Base-by-base conservation (phyloP, 2,113 vertebrate species). In the Heloderma charlesbogerti region DNA sequence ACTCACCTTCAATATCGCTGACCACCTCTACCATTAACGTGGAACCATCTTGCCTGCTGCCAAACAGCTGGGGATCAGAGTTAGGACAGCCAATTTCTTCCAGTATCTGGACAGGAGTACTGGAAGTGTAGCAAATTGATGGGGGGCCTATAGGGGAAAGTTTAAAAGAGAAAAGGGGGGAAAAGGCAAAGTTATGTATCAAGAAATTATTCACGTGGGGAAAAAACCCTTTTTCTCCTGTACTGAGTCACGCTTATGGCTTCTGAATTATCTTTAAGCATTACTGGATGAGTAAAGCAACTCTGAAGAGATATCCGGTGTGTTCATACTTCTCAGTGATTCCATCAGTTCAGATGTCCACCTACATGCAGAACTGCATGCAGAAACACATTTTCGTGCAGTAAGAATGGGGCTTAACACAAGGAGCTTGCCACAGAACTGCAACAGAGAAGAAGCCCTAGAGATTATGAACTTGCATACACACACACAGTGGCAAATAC, bases 81-180 rank as follows among this genome's bases (percentile, higher is more conserved):
- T 96, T 97, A 82, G 97, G 95, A 94, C 96, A 97, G 90, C 48
- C 90, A 69, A 94, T 15, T 12, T 97, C 97, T 90, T 98, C 97
- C 86, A 97, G 95, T 34, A 96, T 67, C 69, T 95, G 97, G 75
- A 81, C 84, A 0, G 97, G 96, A 83, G 94, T 96, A 63, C 95
- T 95, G 86, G 97, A 91, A 69, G 96, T 96, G 86, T 97, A 97
- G 91, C 96, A 97, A 40, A 93, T 91, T 69, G 96, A 91, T 88
- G 96, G 91, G 83, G 95, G 94, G 80, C 96, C 98, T 98, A 92
- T 3, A 78, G 88, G 81, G 89, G 63, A 51, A 37, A 12, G n/a
- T 29, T 37, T 40, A 37, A 18, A 66, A 43, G 6, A 60, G 92
- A 94, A 79, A 43, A 48, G 12, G 3, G 86, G 88, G 0, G 0